Evolutionary conservation across 2,888 invertebrate genomes (phyloP), one percentile per base, ranked within the genome.

Genomic region (Matsumyia berberina): DNA sequence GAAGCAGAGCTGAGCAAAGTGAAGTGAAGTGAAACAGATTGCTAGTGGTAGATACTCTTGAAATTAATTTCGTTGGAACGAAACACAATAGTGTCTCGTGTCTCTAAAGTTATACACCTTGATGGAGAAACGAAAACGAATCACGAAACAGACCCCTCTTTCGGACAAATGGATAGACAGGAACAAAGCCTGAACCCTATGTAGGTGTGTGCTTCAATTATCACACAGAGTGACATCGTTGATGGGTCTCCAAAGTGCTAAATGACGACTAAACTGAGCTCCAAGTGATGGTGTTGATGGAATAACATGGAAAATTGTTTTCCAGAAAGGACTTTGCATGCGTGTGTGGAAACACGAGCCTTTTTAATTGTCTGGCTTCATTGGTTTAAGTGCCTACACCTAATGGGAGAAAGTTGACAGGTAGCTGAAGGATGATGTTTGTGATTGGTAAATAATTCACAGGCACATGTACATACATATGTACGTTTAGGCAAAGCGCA

Each of bases 221-320:
- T 39, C 66, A 17, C 51, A 37, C n/a, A 33, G 29, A 51, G n/a
- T n/a, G 5, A 9, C n/a, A 35, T 64, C 35, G 33, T 12, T 57
- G 57, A 70, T 70, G 58, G n/a, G 46, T 19, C 49, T 49, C 33
- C 44, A 70, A 44, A 46, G 57, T 57, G 46, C 35, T 37, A 70
- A 58, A 70, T 70, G 57, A 7, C 46, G n/a, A 35, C 44, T 39
- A 15, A 1, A 5, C 57, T 19, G 7, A 9, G 12, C 12, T 53
- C 29, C 31, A 9, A 24, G 24, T 33, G 44, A 33, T 46, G 29
- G 31, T 31, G 60, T 24, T 44, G 60, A 60, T 60, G 62, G 44
- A 46, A 46, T 58, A 58, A 57, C 58, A 49, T 58, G 49, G 70
- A 46, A 70, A 70, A 70, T 70, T 58, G 58, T 58, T 70, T 70